Percentiles rank a stretch among this genome's conserved stretches.
phyloP scores from a whole-genome alignment of 2,113 vertebrate genomes.

The Pituophis catenifer region DNA sequence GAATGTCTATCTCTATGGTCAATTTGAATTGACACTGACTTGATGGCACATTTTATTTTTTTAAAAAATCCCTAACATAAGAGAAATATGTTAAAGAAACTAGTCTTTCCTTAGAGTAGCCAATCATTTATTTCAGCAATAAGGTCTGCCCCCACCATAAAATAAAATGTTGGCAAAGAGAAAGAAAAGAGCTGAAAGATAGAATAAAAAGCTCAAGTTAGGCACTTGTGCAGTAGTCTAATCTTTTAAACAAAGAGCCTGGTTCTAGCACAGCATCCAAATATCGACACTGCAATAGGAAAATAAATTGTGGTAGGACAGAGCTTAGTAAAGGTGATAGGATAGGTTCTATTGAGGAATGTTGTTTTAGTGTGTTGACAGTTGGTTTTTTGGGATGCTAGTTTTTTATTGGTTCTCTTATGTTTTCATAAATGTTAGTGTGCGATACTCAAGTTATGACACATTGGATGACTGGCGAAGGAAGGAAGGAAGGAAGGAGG shows the following conservation, averaged over 20 bases:
- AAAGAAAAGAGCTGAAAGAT: background rate
- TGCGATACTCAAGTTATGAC: background rate
- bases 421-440: background rate
- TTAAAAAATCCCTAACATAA: background rate
- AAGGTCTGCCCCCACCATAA: background rate
- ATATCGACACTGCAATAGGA: background rate
- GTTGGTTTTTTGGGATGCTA: background rate
- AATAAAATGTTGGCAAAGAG: background rate
- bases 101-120: background rate
- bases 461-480: background rate
- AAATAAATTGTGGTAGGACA: background rate
- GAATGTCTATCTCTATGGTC: background rate
- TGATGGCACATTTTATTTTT: background rate
- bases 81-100: background rate
- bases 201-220: background rate
- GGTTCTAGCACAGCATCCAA: too few relatives aligned
- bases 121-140: background rate
- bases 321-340: background rate
- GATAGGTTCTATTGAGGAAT: background rate
- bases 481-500: background rate
- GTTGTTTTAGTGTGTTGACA: background rate
- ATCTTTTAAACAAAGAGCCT: background rate
- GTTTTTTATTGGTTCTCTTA: background rate
- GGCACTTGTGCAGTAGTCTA: background rate
- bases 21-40: background rate